phyloP scores from a whole-genome alignment of 1,140 invertebrate species.

The Bombus breviceps region DNA sequence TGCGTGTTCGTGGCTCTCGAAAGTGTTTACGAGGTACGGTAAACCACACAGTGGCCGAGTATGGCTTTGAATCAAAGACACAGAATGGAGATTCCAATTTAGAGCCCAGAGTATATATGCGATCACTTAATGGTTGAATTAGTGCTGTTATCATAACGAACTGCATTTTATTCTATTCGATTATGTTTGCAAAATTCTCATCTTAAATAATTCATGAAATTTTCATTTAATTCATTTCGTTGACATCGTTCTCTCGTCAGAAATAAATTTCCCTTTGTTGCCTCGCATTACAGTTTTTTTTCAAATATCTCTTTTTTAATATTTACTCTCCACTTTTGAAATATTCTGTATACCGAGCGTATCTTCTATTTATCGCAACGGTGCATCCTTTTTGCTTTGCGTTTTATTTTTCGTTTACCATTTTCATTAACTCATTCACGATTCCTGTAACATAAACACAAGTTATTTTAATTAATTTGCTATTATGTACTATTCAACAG shows the following conservation, averaged over 20 bases:
- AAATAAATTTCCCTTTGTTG: background rate
- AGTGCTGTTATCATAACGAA: background rate
- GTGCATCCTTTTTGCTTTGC: background rate
- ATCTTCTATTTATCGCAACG: background rate
- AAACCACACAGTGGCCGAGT: constrained; percentile 5
- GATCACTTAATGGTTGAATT: constrained; percentile 17
- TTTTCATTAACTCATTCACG: too few relatives aligned
- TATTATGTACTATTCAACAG: too few relatives aligned
- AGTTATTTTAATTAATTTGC: too few relatives aligned
- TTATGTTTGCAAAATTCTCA: background rate
- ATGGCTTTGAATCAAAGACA: constrained; percentile 30
- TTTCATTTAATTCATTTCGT: background rate
- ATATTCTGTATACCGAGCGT: background rate
- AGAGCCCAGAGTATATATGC: background rate
- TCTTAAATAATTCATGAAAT: background rate
- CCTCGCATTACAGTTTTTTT: background rate
- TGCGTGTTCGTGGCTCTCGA: constrained; percentile 34
- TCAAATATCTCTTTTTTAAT: background rate
- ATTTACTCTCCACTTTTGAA: background rate
- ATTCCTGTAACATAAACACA: too few relatives aligned
- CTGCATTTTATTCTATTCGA: background rate
- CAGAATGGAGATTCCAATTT: background rate
- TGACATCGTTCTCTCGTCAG: background rate
- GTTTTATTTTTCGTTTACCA: background rate
- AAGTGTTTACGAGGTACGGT: constrained; percentile 51